Evolutionary conservation across 92 coral and sea anemone species (phyloP).

Genomic region (Porites lobata): DNA sequence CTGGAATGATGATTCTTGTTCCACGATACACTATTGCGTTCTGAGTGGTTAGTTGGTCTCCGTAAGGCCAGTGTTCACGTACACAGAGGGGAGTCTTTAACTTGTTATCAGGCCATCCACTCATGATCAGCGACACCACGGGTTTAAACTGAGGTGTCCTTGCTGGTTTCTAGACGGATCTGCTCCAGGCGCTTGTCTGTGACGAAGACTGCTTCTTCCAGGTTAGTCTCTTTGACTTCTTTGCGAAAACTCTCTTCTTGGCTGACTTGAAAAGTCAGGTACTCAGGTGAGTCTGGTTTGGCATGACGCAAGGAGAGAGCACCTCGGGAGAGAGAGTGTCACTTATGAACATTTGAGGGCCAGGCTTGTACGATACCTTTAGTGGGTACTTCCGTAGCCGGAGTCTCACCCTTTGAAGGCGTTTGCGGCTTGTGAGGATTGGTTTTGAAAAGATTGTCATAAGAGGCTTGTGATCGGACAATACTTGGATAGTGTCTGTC

Average conservation of each 20-base stretch:
- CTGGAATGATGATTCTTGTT: constrained; percentile 48
- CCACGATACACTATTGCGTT: constrained; percentile 45
- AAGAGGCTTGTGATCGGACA: constrained; percentile 43
- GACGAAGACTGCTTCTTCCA: constrained; percentile 55
- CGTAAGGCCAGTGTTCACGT: constrained; percentile 32
- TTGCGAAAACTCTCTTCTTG: constrained; percentile 30
- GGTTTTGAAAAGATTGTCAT: constrained; percentile 52
- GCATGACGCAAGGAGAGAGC: constrained; percentile 22
- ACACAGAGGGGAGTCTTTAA: constrained; percentile 1
- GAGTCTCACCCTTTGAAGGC: background rate
- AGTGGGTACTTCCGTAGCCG: too few relatives aligned
- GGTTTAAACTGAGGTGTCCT: constrained; percentile 62
- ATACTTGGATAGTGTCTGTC: constrained; percentile 41
- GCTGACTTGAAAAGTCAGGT: constrained; percentile 49
- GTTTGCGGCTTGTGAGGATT: constrained; percentile 49
- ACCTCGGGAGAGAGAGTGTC: constrained; percentile 46
- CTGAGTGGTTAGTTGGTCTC: constrained; percentile 43
- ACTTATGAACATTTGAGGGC: constrained; percentile 48
- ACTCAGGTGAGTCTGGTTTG: constrained; percentile 29
- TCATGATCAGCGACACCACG: constrained; percentile 52
- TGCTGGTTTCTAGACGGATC: constrained; percentile 47
- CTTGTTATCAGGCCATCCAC: constrained; percentile 76
- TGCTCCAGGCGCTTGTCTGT: constrained; percentile 58
- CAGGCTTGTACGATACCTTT: constrained; percentile 29
- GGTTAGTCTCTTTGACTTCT: constrained; percentile 51